phyloP scores from a whole-genome alignment of 1,140 invertebrate species.

The Tetragonula clypearis region DNA sequence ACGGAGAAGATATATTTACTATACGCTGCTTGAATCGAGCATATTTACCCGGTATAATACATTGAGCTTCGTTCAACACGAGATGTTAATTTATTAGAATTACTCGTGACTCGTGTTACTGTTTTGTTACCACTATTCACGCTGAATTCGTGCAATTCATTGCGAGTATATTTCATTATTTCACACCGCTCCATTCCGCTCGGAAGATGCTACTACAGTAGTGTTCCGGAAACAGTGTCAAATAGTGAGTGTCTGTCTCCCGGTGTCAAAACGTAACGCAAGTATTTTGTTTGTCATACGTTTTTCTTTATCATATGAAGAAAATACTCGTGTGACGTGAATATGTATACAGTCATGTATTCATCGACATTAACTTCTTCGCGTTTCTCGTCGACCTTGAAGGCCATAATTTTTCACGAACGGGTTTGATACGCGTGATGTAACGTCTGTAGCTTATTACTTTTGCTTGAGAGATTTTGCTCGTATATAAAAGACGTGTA shows the following conservation, averaged over 20 bases:
- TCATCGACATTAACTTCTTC: neutral
- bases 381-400: neutral
- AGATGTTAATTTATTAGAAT: neutral
- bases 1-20: neutral
- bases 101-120: neutral
- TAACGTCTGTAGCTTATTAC: neutral
- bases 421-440: neutral
- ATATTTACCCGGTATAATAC: neutral
- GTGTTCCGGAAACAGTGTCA: neutral
- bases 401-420: neutral
- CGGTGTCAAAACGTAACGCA: neutral
- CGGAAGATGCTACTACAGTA: neutral
- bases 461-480: neutral
- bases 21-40: neutral
- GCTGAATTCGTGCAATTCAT: neutral
- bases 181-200: neutral
- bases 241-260: neutral
- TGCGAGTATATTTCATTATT: neutral
- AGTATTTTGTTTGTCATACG: neutral
- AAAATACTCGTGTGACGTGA: neutral
- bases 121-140: neutral
- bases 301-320: neutral
- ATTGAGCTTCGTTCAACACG: neutral
- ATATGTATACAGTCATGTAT: neutral
- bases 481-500: too few relatives aligned